Conservation (phyloP, 2,113 vertebrate genomes). For the Xiphophorus maculatus region DNA sequence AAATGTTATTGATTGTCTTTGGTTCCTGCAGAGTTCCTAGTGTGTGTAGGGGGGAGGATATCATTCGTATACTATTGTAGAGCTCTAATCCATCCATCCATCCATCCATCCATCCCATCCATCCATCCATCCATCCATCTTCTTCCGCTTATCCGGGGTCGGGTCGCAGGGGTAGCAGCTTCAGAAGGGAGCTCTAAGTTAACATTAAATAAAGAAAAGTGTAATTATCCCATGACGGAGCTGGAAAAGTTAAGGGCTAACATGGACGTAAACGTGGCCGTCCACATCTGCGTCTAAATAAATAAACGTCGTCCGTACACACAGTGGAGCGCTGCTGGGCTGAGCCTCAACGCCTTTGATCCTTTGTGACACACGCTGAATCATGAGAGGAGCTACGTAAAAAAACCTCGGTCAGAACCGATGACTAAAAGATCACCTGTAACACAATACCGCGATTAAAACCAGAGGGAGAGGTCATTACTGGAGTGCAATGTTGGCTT, state of each 20-base stretch:
- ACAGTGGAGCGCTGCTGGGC: constrained; percentile 8
- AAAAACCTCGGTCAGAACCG: not conserved
- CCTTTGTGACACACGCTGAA: constrained; percentile 51
- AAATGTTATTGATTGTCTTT: no score
- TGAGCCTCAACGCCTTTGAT: constrained; percentile 1
- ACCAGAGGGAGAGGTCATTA: constrained; percentile 29
- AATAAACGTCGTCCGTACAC: constrained; percentile 23
- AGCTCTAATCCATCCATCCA: no score
- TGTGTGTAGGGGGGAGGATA: no score
- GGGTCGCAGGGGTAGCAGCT: no score
- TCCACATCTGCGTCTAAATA: constrained; percentile 41
- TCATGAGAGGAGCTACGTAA: constrained; percentile 35
- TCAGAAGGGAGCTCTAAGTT: no score
- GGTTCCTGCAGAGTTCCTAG: no score
- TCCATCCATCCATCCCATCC: no score
- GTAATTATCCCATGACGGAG: no score
- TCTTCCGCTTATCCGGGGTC: no score
- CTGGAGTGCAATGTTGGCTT: constrained; percentile 7
- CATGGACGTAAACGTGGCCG: constrained; percentile 30
- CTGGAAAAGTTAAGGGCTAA: not conserved
- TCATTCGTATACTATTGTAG: no score
- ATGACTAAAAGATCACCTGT: constrained; percentile 48
- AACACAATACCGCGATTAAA: constrained; percentile 19
- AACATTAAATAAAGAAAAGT: no score
- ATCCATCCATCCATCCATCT: no score